Base-by-base conservation (phyloP, 2,888 invertebrate genomes). In the Phyto melanocephala region DNA sequence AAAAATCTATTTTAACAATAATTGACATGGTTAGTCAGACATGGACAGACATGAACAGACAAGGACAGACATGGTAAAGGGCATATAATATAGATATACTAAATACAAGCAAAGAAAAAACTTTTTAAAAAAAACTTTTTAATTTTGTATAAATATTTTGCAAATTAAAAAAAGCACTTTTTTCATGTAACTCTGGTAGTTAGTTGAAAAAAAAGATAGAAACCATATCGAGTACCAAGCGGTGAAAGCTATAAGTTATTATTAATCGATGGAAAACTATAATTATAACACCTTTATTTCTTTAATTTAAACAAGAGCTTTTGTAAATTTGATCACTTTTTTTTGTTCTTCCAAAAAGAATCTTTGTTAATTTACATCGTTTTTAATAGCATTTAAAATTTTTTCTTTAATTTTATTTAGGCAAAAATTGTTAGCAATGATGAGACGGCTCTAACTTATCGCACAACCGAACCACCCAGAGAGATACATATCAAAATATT, bases 401-500 rank as follows among this genome's bases (percentile, higher is more conserved):
- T n/a, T 42, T 15, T 42, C 17, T 47, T 47, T 20, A 47, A 17
- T 10, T 4, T 22, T 50, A 90, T 88, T 22, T 91, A 96, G 96
- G 96, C 96, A 11, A 94, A 94, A 87, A 92, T 94, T 84, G 93
- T 95, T 62, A 91, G 93, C 74, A 93, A 93, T 81, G 94, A 95
- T 86, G 93, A 93, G 82, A 92, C 92, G 42, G 93, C 94, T 85
- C 91, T 97, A 85, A 95, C 95, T 28, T 96, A 95, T 88, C 93
- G 95, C 77, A 95, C 95, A 47, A 92, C 95, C 84, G 93, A 94
- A 42, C 92, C 93, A 37, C 95, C 96, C 0, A 93, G 94, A 82
- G 93, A 92, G 52, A 93, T 95, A 86, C 96, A 97, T 90, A 90
- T 95, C 83, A 93, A 94, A 81, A 93, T 97, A 91, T 92, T 95